Base-by-base conservation (phyloP, 2,113 vertebrate species). In the Pitta sordida region DNA sequence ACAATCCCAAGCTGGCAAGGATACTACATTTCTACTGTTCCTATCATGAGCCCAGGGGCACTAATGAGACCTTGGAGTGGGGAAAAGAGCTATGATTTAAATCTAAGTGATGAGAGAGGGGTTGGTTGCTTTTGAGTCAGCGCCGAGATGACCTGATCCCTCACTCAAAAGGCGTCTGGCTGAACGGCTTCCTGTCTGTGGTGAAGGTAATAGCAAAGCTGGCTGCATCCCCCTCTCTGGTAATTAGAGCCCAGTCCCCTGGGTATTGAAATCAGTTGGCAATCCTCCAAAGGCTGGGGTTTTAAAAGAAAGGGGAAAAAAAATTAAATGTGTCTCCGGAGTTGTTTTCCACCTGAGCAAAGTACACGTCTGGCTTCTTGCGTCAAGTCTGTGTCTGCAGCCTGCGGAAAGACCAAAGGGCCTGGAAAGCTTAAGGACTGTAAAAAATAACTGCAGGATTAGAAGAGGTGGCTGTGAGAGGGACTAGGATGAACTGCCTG, bases 11-110 rank as follows among this genome's bases (percentile, higher is more conserved):
- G 15, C 62, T 86, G 77, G 34, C 78, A 85, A 87, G 55, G 67
- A 60, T 37, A 10, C 63, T 73, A 11, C 71, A 55, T 77, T 88
- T 80, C 84, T 88, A 16, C 82, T 77, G 51, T 81, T 93, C 63
- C 26, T 60, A 62, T 48, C 67, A 24, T 0, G 21, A 86, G 67
- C 52, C 79, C 3, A 3, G 82, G 55, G 78, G 59, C 92, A 96
- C 88, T 94, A 88, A 93, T 77, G 90, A 96, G 93, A 46, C 51
- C 78, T 95, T 58, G 88, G 70, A 93, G 82, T 53, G 62, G 71
- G 65, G n/a, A 43, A 70, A 76, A 85, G 78, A 89, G 84, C 67
- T 70, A 7, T 51, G 78, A 76, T 96, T 89, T 92, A 83, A 92
- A 92, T 85, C 70, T 73, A 10, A 92, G 89, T 13, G 69, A 83